phyloP scores from a whole-genome alignment of 2,113 vertebrate genomes.

The Turnix velox region DNA sequence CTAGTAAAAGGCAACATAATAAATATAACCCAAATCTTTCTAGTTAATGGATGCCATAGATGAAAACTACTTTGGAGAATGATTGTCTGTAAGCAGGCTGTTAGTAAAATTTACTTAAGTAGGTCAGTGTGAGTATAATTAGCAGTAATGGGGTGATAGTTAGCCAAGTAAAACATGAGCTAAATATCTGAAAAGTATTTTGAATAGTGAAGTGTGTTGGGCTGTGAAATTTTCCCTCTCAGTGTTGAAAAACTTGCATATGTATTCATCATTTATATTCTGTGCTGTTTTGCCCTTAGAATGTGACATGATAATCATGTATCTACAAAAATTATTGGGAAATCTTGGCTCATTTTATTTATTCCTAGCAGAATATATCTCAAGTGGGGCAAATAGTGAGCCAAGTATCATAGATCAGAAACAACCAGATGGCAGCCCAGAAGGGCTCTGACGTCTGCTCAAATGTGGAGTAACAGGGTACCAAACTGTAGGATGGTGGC shows the following conservation, averaged over 20 bases:
- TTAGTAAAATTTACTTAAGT: constrained; percentile 2
- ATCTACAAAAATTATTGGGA: constrained; percentile 30
- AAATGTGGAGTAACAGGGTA: constrained; percentile 36
- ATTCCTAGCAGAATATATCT: not conserved
- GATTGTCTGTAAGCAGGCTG: not conserved
- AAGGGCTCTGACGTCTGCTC: constrained; percentile 42
- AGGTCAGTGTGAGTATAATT: constrained; percentile 14
- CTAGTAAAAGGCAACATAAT: not conserved
- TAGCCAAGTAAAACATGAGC: not conserved
- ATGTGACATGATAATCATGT: constrained; percentile 14
- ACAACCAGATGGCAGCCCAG: constrained; percentile 51
- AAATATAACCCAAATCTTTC: not conserved
- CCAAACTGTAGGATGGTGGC: constrained; percentile 25
- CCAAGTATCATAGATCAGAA: constrained; percentile 22
- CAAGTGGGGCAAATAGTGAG: not conserved
- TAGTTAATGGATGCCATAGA: not conserved
- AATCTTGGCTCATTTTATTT: not conserved
- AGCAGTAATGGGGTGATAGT: constrained; percentile 9
- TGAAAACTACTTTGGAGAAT: not conserved
- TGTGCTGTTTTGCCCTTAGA: constrained; percentile 9
- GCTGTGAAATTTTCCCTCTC: constrained; percentile 13
- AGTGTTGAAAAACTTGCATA: constrained; percentile 32
- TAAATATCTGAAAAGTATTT: constrained; percentile 1
- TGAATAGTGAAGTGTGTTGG: constrained; percentile 12
- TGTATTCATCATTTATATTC: constrained; percentile 18